Conservation (phyloP, 2,113 vertebrate genomes). For the Eubucco bourcierii region DNA sequence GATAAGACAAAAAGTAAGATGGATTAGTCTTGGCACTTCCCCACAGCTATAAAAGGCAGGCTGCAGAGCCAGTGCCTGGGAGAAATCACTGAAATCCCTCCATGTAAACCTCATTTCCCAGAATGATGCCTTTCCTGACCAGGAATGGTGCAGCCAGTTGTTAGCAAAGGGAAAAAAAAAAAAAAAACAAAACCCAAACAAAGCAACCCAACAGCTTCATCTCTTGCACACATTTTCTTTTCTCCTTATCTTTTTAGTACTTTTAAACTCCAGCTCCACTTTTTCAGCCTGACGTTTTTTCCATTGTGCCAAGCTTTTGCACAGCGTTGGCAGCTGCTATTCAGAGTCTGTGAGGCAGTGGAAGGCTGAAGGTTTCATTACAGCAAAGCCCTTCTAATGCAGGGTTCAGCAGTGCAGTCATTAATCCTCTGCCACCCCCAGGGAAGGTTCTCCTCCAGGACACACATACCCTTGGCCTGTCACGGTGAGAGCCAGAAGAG, state of each 20-base stretch:
- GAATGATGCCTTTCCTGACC: not conserved
- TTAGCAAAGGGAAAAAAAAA: not conserved
- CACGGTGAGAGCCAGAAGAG: not conserved
- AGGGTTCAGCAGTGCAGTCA: constrained; percentile 14
- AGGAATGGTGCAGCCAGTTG: not conserved
- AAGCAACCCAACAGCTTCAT: not conserved
- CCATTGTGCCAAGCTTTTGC: not conserved
- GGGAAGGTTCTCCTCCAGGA: constrained; percentile 25
- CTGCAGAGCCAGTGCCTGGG: not conserved
- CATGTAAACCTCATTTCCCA: not conserved
- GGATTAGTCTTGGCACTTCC: not conserved
- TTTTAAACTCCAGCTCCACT: not conserved
- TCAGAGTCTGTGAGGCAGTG: constrained; percentile 7
- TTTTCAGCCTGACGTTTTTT: constrained; percentile 11
- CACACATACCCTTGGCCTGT: not conserved
- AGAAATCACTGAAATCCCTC: not conserved
- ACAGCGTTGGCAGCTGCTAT: constrained; percentile 41
- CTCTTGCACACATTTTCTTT: not conserved
- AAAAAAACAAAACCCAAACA: accelerated
- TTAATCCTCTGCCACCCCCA: not conserved
- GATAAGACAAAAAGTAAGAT: not conserved
- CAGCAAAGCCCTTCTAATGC: constrained; percentile 22
- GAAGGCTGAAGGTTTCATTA: constrained; percentile 32
- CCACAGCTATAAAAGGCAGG: accelerated
- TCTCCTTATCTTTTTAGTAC: not conserved